Evolutionary conservation across 23 tunicate species (phyloP), one percentile per base, ranked within the genome.

Genomic region (Ciona savignyi): DNA sequence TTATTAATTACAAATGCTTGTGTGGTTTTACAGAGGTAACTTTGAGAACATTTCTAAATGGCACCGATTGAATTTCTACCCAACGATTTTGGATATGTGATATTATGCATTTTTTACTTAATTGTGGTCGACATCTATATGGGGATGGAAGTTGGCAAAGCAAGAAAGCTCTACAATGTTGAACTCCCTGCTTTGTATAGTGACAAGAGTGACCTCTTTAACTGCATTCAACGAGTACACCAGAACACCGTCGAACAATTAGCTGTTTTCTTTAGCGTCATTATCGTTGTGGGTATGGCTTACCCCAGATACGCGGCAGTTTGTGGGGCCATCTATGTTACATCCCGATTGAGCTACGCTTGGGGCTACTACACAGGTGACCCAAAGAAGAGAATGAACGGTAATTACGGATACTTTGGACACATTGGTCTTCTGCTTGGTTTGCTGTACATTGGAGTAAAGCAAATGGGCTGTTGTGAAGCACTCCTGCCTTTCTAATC

Each of bases 361-460:
- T 83, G 86, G 83, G 99, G 99, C 21, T 94, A 94, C 74, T 94
- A 94, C 83, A 94, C 99, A 66, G 99, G 99, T 15, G 95, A 94
- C 35, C 99, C 99, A 4, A 78, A 88, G 76, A 94, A 94, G 51
- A 67, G 99, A 42, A 22, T 83, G 76, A 87, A 87, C 78, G 99
- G 99, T 21, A 71, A 62, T 21, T 94, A 81, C 69, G 99, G 99
- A 22, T 51, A 48, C 22, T 60, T 73, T 70, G 99, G 99, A 24
- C 30, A 61, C 3, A 51, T 83, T 21, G 96, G 90, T 6, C 35
- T 94, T 65, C 35, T 88, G 42, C 19, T 69, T 31, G 86, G 78
- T 33, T 20, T 81, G 65, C 61, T 94, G 2, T 94, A 82, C 42
- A 28, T 93, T 32, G 86, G 66, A 11, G 27, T 91, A 23, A 67